Base-by-base conservation (phyloP, 2,113 vertebrate genomes). In the Beaufortia kweichowensis region DNA sequence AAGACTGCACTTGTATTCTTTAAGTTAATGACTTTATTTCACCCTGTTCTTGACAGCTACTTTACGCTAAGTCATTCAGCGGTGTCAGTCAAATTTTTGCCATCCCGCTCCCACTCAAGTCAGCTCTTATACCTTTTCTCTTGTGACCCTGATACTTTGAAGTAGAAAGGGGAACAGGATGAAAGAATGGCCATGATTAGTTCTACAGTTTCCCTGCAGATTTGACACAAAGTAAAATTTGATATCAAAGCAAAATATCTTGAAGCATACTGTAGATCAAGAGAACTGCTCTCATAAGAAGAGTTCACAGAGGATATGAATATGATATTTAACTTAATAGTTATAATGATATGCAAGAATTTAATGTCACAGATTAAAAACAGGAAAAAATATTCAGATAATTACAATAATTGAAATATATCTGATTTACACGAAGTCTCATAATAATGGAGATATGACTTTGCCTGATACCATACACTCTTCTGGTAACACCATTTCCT, bases 401-500 rank as follows among this genome's bases (percentile, higher is more conserved):
- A 57, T 29, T 67, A 81, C 71, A 84, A 87, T 85, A 84, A 85
- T 86, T 82, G 41, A 85, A 64, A 55, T 56, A 64, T 39, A 66
- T 77, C 53, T 24, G 66, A 62, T 53, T 57, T 24, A 19, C 8
- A n/a, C 8, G 43, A 59, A 31, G 4, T 74, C 28, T 14, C 24
- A 74, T 67, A 74, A n/a, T 31, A 29, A 57, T 6, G 85, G 85
- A 86, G 80, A 65, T 78, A 70, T 81, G 29, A 39, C 63, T 66
- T 66, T 3, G 71, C 77, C 79, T 79, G 80, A 85, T 85, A n/a
- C n/a, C n/a, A n/a, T n/a, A 74, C 70, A 69, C 26, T 57, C 62
- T 82, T 79, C 26, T 7, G 75, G 65, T 79, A 59, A 69, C 80
- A 85, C 88, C 85, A 79, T 60, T 87, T 81, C 80, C 69, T 60